phyloP scores from a whole-genome alignment of 2,888 invertebrate genomes.

The Willowsia nigromaculata region DNA sequence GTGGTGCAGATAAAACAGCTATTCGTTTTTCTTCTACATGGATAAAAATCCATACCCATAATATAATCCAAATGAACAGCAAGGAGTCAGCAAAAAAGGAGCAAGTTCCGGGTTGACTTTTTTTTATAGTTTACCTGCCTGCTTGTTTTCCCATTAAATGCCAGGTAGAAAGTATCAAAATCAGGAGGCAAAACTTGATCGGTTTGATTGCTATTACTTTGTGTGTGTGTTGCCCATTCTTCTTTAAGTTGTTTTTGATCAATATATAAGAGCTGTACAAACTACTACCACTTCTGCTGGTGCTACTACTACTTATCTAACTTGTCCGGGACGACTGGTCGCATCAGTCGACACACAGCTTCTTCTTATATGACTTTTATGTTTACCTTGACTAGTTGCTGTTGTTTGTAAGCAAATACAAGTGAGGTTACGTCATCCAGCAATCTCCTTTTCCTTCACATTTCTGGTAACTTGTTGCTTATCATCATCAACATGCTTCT shows the following conservation, averaged over 20 bases:
- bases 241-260: conserved; percentile 34
- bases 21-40: background rate
- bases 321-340: conserved; percentile 66
- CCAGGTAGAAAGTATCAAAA: conserved; percentile 40
- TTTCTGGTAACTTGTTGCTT: conserved; percentile 49
- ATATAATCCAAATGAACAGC: conserved; percentile 12
- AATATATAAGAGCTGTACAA: background rate
- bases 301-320: conserved; percentile 45
- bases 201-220: conserved; percentile 65
- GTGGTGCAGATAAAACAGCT: background rate
- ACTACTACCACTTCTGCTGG: conserved; percentile 15
- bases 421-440: conserved; percentile 65
- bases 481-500: conserved; percentile 36
- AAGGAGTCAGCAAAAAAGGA: conserved; percentile 42
- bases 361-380: conserved; percentile 27
- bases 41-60: conserved; percentile 23
- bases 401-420: conserved; percentile 5
- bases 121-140: conserved; percentile 63
- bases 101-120: conserved; percentile 71
- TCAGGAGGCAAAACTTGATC: conserved; percentile 67
- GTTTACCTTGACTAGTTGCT: conserved; percentile 52
- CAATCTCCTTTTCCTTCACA: background rate
- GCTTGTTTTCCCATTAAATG: conserved; percentile 66
- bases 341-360: conserved; percentile 5
- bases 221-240: conserved; percentile 42